phyloP scores from a whole-genome alignment of 2,113 vertebrate genomes.

The Bubalus kerabau region DNA sequence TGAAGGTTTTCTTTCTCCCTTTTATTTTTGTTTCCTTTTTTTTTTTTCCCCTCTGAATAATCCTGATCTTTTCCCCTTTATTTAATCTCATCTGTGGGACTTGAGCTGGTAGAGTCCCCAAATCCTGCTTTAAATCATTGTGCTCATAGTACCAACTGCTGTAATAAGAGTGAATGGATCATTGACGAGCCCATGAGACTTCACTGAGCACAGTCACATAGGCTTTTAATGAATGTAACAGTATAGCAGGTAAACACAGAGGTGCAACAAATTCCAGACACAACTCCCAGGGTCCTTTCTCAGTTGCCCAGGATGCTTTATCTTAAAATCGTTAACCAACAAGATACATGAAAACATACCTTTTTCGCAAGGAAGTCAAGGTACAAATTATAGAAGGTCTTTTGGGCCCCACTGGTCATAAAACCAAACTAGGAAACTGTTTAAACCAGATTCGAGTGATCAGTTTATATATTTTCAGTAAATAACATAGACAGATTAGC shows the following conservation, averaged over 20 bases:
- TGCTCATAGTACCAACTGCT: not conserved
- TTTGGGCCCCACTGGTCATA: not conserved
- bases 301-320: not conserved
- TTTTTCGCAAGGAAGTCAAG: not conserved
- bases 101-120: not conserved
- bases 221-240: not conserved
- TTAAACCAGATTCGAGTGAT: not conserved
- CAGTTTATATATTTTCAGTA: not conserved
- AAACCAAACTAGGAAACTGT: not conserved
- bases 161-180: not conserved
- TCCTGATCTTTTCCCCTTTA: not conserved
- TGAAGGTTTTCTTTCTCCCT: not conserved
- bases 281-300: not conserved
- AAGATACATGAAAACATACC: not conserved
- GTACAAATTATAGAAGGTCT: not conserved
- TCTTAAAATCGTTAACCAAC: not conserved
- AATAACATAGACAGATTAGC: not conserved
- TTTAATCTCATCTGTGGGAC: not conserved
- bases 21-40: not conserved
- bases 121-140: not conserved
- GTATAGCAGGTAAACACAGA: not conserved
- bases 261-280: not conserved
- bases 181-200: not conserved
- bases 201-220: not conserved
- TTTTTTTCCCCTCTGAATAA: not conserved